Base-by-base conservation (phyloP, 2,888 invertebrate genomes). In the Lepidochitona cinerea region DNA sequence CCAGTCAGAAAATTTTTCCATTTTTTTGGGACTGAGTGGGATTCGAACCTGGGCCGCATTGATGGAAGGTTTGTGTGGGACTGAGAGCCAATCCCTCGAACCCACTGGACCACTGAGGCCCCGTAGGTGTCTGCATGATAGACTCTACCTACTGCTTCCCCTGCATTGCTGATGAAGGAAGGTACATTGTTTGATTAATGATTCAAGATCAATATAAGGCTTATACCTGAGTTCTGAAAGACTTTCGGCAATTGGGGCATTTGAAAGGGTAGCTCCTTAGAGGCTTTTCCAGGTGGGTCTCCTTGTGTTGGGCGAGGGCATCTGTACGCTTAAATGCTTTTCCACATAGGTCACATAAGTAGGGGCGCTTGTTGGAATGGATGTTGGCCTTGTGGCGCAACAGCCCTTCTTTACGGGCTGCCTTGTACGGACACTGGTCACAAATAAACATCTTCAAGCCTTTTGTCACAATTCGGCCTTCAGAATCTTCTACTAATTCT, bases 271-370 rank as follows among this genome's bases (percentile, higher is more conserved):
- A 81, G 29, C 71, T 72, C 65, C 86, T 73, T 41, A 78, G 68
- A n/a, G 73, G 82, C 72, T 73, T 80, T 37, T 86, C 86, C 0
- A 85, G 83, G 72, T 92, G 92, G 7, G 90, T 90, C 0, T 89
- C 86, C 35, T 91, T 83, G 77, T 92, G 92, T 33, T 91, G 91
- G 70, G 90, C 90, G 0, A 93, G 85, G 0, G 92, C 91, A 82
- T 92, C 92, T 5, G 90, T 89, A 54, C 92, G 88, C 79, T 93
- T 93, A 80, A 92, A 93, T 7, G 91, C 90, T 79, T 91, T 92
- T 3, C 92, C 92, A 83, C 92, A 93, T 0, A 90, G 79, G 69
- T 92, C 92, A 88, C 92, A 93, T 37, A 92, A 90, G 74, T 91
- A 92, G 0, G 92, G 92, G n/a, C 92, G 84, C 41, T 88, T 86